These are phyloP conservation scores for Holothuria glaberrima DNA, from an alignment of 35 echinoderm and acorn worm species.

Conservation along the genomic window DNA sequence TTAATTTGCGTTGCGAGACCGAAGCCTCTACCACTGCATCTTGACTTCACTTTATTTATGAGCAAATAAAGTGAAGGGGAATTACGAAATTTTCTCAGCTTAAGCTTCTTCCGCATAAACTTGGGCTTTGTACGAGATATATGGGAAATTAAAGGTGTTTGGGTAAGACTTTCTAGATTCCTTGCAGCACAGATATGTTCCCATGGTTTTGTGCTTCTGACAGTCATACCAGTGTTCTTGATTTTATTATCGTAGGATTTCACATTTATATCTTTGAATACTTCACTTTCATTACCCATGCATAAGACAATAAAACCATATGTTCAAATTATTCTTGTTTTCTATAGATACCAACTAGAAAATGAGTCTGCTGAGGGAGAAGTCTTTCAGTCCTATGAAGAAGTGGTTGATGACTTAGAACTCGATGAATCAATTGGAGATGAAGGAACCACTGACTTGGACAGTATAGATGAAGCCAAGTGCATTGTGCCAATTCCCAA, in stretches of 20 bases:
- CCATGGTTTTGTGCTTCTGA: no score
- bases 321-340: neutral
- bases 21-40: no score
- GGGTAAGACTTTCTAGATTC: no score
- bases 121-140: no score
- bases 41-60: no score
- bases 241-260: neutral
- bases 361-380: neutral
- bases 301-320: neutral
- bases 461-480: neutral
- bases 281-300: neutral
- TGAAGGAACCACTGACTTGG: neutral
- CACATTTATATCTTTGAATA: neutral
- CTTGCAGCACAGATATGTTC: no score
- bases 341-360: neutral
- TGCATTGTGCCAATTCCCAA: conserved; percentile 15
- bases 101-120: no score
- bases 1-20: no score
- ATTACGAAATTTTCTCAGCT: no score
- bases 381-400: neutral
- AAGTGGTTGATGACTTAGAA: conserved; percentile 1
- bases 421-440: neutral
- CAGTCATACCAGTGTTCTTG: neutral
- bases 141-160: no score
- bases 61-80: no score